phyloP scores from a whole-genome alignment of 2,888 invertebrate genomes.

The Embidobia sp. region DNA sequence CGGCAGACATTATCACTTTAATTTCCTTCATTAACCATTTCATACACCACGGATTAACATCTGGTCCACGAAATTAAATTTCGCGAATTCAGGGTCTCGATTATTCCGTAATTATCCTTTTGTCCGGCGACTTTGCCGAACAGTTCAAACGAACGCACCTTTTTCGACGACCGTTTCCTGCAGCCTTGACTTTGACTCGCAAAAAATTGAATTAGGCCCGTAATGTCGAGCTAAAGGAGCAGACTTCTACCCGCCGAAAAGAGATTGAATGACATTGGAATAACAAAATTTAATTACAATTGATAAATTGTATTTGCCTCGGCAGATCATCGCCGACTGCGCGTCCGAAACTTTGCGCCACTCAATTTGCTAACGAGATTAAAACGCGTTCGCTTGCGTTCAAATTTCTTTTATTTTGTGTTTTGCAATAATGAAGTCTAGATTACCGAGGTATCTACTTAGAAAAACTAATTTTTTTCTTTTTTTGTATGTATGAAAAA shows the following conservation, averaged over 20 bases:
- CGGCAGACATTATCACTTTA: slow-evolving; percentile 33
- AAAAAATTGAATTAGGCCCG: slow-evolving; percentile 43
- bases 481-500: too few relatives aligned
- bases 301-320: slow-evolving; percentile 25
- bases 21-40: slow-evolving; percentile 49
- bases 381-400: not conserved
- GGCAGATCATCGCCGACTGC: slow-evolving; percentile 4
- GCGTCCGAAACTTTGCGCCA: slow-evolving; percentile 3
- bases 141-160: slow-evolving; percentile 20
- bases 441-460: too few relatives aligned
- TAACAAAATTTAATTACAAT: slow-evolving; percentile 44
- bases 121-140: slow-evolving; percentile 25
- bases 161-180: slow-evolving; percentile 17
- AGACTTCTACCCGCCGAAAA: not conserved
- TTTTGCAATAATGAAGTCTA: too few relatives aligned
- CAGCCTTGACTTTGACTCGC: slow-evolving; percentile 36
- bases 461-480: too few relatives aligned
- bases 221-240: slow-evolving; percentile 29
- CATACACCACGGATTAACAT: slow-evolving; percentile 5
- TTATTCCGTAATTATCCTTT: slow-evolving; percentile 36
- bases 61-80: slow-evolving; percentile 22
- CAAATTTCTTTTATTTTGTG: not conserved
- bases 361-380: not conserved
- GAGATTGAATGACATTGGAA: slow-evolving; percentile 42
- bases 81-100: slow-evolving; percentile 19